These are phyloP conservation scores for Latrodectus geometricus DNA, from an alignment of 1,140 invertebrate species.

Conservation along the genomic window DNA sequence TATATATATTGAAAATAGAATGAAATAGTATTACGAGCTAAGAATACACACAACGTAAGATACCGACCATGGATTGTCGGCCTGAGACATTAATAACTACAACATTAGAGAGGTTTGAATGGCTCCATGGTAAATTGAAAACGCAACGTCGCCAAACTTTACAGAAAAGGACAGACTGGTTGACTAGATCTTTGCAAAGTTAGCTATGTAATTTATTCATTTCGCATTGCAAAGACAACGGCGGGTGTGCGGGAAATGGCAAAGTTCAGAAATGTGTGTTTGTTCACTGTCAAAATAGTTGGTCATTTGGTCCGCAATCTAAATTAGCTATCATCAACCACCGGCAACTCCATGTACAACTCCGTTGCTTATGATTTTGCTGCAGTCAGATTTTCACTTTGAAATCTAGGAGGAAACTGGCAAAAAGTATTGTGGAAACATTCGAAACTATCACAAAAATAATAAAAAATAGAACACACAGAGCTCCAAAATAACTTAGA, in stretches of 20 bases:
- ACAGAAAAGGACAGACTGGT: conserved; percentile 11
- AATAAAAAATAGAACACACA: too few relatives aligned
- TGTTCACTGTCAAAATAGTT: neutral
- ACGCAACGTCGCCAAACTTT: conserved; percentile 21
- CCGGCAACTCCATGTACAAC: neutral
- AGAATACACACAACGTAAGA: conserved; percentile 4
- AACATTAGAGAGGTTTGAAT: conserved; percentile 47
- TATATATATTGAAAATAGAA: conserved; percentile 18
- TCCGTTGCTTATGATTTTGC: too few relatives aligned
- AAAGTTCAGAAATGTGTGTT: neutral
- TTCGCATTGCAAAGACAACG: conserved; percentile 59
- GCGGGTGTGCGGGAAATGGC: neutral
- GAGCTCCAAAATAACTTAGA: too few relatives aligned
- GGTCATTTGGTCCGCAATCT: neutral
- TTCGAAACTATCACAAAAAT: too few relatives aligned
- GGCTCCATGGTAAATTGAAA: conserved; percentile 11
- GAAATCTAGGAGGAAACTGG: too few relatives aligned
- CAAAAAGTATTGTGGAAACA: too few relatives aligned
- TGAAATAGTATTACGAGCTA: conserved; percentile 36
- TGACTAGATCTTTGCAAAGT: conserved; percentile 58
- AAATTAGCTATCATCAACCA: neutral
- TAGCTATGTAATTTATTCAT: conserved; percentile 44
- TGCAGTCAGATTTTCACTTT: too few relatives aligned
- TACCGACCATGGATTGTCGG: neutral
- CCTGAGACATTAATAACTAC: conserved; percentile 28